Evolutionary conservation across 1,140 invertebrate species (phyloP).

Genomic region (Hylaeus anthracinus): DNA sequence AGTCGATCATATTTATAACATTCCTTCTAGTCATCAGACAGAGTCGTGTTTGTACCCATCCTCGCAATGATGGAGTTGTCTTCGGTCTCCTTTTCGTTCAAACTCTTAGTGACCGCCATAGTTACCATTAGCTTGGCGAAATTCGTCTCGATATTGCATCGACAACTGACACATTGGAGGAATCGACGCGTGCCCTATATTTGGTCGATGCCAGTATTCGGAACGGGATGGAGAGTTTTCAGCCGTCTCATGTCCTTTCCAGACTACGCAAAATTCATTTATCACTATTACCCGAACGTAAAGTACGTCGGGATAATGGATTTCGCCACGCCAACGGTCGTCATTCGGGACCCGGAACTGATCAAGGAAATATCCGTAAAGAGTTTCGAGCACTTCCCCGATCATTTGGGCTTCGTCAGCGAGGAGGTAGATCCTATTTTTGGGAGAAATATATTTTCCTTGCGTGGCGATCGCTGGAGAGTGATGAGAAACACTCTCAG

Average conservation of each 20-base stretch:
- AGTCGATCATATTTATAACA: slow-evolving; percentile 7
- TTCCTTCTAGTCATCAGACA: neutral
- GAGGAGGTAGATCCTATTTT: slow-evolving; percentile 80
- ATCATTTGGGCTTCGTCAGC: slow-evolving; percentile 77
- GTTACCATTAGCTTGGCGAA: neutral
- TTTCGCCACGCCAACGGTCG: slow-evolving; percentile 73
- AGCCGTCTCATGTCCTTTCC: neutral
- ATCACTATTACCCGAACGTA: neutral
- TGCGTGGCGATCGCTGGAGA: slow-evolving; percentile 80
- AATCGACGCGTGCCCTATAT: neutral
- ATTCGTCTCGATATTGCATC: neutral
- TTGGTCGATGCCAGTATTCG: neutral
- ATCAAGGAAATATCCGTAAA: slow-evolving; percentile 84
- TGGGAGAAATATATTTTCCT: slow-evolving; percentile 79
- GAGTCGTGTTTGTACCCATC: neutral
- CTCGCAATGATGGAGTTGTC: slow-evolving; percentile 1
- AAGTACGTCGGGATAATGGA: slow-evolving; percentile 79
- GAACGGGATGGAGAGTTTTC: neutral
- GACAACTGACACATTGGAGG: neutral
- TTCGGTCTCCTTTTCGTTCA: neutral
- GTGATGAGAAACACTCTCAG: slow-evolving; percentile 80
- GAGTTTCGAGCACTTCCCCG: slow-evolving; percentile 85
- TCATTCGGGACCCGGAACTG: slow-evolving; percentile 82
- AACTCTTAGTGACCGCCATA: neutral
- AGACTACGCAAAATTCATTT: neutral